Conservation (phyloP, 2,797 vertebrate genomes). For the Parauchenoglanis punctatus region DNA sequence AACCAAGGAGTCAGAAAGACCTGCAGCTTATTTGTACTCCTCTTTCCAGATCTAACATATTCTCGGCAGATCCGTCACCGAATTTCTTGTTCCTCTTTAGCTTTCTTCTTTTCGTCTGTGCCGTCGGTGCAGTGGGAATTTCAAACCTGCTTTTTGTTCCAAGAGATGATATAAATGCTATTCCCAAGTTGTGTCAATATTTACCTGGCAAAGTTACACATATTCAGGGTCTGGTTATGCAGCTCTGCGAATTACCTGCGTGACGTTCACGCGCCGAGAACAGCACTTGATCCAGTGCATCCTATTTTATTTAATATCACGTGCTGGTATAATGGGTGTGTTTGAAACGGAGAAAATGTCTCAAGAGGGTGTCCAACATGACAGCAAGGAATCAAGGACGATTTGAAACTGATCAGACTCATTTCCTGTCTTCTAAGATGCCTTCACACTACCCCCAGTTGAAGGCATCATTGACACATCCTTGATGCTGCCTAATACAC, state of each 20-base stretch:
- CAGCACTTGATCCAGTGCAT: not conserved
- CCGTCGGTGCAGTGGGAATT: slow-evolving; percentile 22
- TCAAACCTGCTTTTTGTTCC: not conserved
- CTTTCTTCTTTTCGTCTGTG: slow-evolving; percentile 15
- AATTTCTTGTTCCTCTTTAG: slow-evolving; percentile 31
- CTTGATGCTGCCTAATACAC: no score
- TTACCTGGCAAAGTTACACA: not conserved
- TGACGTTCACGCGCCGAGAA: not conserved
- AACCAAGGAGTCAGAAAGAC: slow-evolving; percentile 60
- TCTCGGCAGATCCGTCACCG: slow-evolving; percentile 42
- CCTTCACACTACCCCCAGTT: no score
- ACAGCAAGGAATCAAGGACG: no score
- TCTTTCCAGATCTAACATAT: slow-evolving; percentile 56
- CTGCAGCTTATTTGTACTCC: slow-evolving; percentile 52
- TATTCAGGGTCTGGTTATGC: not conserved
- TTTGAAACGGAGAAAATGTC: no score
- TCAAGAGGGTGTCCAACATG: no score
- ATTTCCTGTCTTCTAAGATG: no score
- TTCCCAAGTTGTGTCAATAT: not conserved
- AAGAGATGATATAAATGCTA: not conserved
- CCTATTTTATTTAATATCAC: not conserved
- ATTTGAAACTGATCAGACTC: no score
- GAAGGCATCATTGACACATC: no score
- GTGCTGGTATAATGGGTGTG: not conserved
- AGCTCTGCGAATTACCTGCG: not conserved